A percentile compares a stretch with the other conserved stretches of the same genome.
Evolutionary conservation across 2,113 vertebrate species (phyloP).

Genomic region (Rutilus rutilus): DNA sequence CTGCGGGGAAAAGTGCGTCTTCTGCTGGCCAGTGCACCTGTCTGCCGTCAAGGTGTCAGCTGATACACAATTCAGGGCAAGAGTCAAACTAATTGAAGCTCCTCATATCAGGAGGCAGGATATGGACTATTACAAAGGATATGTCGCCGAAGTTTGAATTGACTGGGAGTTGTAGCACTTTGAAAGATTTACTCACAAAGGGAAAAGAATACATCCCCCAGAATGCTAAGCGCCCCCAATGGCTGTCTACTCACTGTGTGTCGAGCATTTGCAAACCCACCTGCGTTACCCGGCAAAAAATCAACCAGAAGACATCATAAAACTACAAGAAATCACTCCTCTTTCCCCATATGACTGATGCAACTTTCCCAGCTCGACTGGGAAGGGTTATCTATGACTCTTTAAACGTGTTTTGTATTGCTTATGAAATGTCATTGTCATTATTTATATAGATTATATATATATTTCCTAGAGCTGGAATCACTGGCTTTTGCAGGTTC

Average conservation of each 20-base stretch:
- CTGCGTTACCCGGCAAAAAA: neutral
- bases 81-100: conserved; percentile 59
- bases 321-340: conserved; percentile 39
- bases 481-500: conserved; percentile 22
- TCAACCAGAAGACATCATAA: neutral
- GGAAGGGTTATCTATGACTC: conserved; percentile 55
- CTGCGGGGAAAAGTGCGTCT: conserved; percentile 78
- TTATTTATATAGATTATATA: conserved; percentile 76
- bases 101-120: conserved; percentile 59
- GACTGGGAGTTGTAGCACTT: conserved; percentile 38
- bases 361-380: conserved; percentile 28
- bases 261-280: conserved; percentile 11
- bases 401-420: conserved; percentile 68
- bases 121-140: conserved; percentile 55
- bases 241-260: conserved; percentile 11
- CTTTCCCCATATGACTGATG: conserved; percentile 41
- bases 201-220: conserved; percentile 29
- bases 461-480: conserved; percentile 64
- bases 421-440: conserved; percentile 60
- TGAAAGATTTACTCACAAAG: conserved; percentile 35
- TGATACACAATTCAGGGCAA: conserved; percentile 60
- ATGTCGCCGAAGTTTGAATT: conserved; percentile 1
- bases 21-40: conserved; percentile 70
- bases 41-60: conserved; percentile 73
- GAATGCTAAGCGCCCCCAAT: conserved; percentile 29